phyloP scores from a whole-genome alignment of 2,888 invertebrate species.

The Hetaerina titia region DNA sequence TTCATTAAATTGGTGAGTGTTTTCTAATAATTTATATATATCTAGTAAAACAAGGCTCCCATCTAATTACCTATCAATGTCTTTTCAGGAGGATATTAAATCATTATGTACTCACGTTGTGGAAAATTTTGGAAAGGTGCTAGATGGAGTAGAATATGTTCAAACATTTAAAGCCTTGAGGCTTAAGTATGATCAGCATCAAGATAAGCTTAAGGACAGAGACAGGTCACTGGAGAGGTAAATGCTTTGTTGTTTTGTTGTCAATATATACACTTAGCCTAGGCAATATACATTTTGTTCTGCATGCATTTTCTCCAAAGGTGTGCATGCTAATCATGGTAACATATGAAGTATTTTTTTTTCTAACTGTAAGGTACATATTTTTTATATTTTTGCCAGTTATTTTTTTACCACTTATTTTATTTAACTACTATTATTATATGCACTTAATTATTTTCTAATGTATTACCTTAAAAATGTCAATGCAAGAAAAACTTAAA shows the following conservation, averaged over 20 bases:
- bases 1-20: constrained; percentile 90
- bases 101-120: constrained; percentile 95
- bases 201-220: constrained; percentile 92
- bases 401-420: too few species aligned
- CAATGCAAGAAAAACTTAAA: too few species aligned
- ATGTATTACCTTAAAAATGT: too few species aligned
- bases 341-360: too few species aligned
- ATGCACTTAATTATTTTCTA: too few species aligned
- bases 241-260: constrained; percentile 72
- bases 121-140: constrained; percentile 95
- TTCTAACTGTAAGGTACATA: too few species aligned
- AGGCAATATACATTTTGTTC: too few species aligned
- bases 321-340: too few species aligned
- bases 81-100: constrained; percentile 89
- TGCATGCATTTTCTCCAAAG: too few species aligned
- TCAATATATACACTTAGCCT: too few species aligned
- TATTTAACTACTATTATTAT: too few species aligned
- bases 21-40: constrained; percentile 54
- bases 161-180: constrained; percentile 98
- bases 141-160: constrained; percentile 98
- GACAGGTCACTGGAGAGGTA: constrained; percentile 87
- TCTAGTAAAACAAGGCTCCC: not conserved
- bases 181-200: constrained; percentile 93
- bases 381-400: too few species aligned
- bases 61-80: not conserved